Evolutionary conservation across 1,140 invertebrate genomes (phyloP), one percentile per base, ranked within the genome.

Genomic region (Macrosteles quadrilineatus): DNA sequence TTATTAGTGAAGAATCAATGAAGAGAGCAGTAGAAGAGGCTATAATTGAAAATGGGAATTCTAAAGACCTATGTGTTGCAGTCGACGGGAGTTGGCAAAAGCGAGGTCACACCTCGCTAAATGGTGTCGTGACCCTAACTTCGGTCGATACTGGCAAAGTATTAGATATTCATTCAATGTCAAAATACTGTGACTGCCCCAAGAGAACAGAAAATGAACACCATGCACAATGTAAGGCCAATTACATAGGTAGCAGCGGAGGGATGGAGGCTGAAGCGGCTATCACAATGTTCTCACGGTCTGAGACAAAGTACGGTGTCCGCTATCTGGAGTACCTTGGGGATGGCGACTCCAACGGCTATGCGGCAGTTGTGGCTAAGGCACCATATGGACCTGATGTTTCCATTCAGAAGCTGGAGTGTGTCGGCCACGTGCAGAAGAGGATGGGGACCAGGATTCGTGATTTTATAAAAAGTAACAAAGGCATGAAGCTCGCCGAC

Each of bases 201-300:
- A 27, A 69, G 17, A 72, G 47, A 29, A 12, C 19, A 4, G 65
- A 66, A 0, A 62, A 70, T 40, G 27, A 53, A 23, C 59, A 64
- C 23, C 40, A 53, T 19, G 23, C 9, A 6, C 23, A 30, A 21
- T 71, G 63, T 59, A 59, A 55, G 19, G 70, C 45, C 9, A 76
- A 75, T 67, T 73, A 72, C 57, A 19, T 29, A 30, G 73, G 72
- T 63, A 74, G 65, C 47, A 74, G 73, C 68, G 75, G 71, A 36
- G 73, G 69, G 47, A 76, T 75, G 75, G 72, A 76, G 50, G 67
- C 69, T n/a, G 69, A 70, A 27, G 71, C 70, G 32, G 72, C 71
- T 23, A 30, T 71, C 43, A 45, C 69, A 55, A 75, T 76, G 25
- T 74, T 71, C 69, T 19, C 68, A 71, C 55, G 75, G 67, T 76